phyloP scores from a whole-genome alignment of 1,140 invertebrate genomes.

The Drosophila rufa region DNA sequence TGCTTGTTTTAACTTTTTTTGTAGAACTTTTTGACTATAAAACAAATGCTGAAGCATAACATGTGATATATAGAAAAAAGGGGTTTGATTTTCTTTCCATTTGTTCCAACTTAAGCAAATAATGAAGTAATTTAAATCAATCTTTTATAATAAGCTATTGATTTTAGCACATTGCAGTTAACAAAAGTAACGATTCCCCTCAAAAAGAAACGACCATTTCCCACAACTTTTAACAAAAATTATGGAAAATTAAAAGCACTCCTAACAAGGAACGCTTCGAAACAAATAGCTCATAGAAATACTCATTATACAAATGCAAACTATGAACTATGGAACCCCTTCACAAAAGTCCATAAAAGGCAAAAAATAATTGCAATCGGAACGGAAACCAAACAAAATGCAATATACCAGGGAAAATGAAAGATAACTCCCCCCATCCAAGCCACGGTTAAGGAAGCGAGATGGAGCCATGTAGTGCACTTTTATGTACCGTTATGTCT shows the following conservation, averaged over 20 bases:
- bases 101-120: too few relatives aligned
- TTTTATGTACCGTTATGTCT: slow-evolving; percentile 54
- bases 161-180: too few relatives aligned
- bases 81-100: too few relatives aligned
- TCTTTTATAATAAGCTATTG: too few relatives aligned
- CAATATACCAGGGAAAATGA: not conserved
- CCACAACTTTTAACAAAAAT: too few relatives aligned
- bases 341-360: not conserved
- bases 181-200: too few relatives aligned
- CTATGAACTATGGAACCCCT: not conserved
- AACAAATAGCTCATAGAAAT: not conserved
- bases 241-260: not conserved
- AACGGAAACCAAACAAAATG: slow-evolving; percentile 21
- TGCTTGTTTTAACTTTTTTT: too few relatives aligned
- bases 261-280: not conserved
- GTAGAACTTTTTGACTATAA: too few relatives aligned
- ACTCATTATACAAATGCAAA: not conserved
- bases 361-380: slow-evolving; percentile 15
- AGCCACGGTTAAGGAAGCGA: not conserved
- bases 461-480: slow-evolving; percentile 20
- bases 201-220: too few relatives aligned
- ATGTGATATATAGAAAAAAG: too few relatives aligned
- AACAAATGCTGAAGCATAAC: too few relatives aligned
- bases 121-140: too few relatives aligned
- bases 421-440: slow-evolving; percentile 6